Evolutionary conservation across 2,888 invertebrate genomes (phyloP).

Genomic region (Mongoloraphidia duomilia): DNA sequence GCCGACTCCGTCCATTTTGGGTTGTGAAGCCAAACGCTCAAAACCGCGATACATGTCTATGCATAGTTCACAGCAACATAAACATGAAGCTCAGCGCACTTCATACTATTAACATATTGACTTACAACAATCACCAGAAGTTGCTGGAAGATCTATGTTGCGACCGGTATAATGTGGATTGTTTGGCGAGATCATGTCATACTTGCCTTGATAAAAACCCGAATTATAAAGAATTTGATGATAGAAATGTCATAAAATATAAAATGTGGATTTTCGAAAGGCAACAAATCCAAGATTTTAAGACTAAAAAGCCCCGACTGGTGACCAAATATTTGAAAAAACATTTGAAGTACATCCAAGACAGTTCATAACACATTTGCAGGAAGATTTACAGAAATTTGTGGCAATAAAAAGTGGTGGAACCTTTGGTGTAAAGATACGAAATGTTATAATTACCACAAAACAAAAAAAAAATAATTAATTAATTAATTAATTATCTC

Average conservation of each 20-base stretch:
- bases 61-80: slow-evolving; percentile 6
- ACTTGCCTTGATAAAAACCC: background rate
- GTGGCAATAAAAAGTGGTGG: too few relatives aligned
- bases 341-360: too few relatives aligned
- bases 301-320: slow-evolving; percentile 17
- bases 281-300: slow-evolving; percentile 11
- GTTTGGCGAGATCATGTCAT: slow-evolving; percentile 3
- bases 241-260: slow-evolving; percentile 1
- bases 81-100: slow-evolving; percentile 1
- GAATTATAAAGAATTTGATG: slow-evolving; percentile 6
- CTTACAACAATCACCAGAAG: background rate
- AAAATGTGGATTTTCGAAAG: background rate
- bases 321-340: slow-evolving; percentile 16
- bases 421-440: too few relatives aligned
- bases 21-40: slow-evolving; percentile 7
- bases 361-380: too few relatives aligned
- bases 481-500: too few relatives aligned
- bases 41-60: slow-evolving; percentile 10
- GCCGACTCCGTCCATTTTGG: slow-evolving; percentile 9
- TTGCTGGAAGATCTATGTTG: background rate
- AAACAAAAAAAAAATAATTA: too few relatives aligned
- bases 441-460: too few relatives aligned
- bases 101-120: background rate
- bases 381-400: too few relatives aligned
- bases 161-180: slow-evolving; percentile 2